These are phyloP conservation scores for Platycheirus albimanus DNA, from an alignment of 2,888 invertebrate species.

Conservation along the genomic window DNA sequence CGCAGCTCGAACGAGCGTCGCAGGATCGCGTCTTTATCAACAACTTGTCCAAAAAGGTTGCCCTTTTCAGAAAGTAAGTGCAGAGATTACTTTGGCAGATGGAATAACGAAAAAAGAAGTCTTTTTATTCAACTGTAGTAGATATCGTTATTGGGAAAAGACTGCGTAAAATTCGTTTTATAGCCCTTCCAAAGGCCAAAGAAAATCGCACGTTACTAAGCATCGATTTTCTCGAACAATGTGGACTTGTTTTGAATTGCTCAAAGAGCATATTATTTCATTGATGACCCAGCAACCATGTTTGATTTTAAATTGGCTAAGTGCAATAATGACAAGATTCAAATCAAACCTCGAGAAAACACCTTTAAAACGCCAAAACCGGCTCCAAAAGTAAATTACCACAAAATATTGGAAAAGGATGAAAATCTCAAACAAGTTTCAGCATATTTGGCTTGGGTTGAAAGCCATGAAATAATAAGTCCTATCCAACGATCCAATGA, in stretches of 20 bases:
- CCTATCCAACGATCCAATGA: neutral
- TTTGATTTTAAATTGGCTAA: constrained; percentile 19
- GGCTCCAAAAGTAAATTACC: neutral
- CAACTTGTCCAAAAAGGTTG: neutral
- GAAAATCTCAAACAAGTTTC: constrained; percentile 12
- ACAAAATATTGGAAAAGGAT: constrained; percentile 6
- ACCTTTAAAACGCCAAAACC: constrained; percentile 14
- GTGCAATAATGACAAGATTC: constrained; percentile 8
- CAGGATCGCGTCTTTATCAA: neutral
- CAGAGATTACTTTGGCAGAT: constrained; percentile 4
- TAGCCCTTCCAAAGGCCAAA: neutral
- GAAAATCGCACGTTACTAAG: neutral
- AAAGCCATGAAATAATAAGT: neutral
- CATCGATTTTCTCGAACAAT: neutral
- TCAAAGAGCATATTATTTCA: constrained; percentile 7
- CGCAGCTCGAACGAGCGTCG: neutral
- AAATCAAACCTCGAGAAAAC: constrained; percentile 23
- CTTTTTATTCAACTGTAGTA: neutral
- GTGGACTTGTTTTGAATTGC: neutral
- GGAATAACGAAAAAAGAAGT: neutral
- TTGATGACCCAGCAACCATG: constrained; percentile 8
- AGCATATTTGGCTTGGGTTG: neutral
- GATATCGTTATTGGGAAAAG: neutral
- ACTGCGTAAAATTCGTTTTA: neutral
- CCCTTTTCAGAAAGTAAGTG: neutral